Conservation (phyloP, 2,888 invertebrate species). For the Hirtodrosophila confusa region DNA sequence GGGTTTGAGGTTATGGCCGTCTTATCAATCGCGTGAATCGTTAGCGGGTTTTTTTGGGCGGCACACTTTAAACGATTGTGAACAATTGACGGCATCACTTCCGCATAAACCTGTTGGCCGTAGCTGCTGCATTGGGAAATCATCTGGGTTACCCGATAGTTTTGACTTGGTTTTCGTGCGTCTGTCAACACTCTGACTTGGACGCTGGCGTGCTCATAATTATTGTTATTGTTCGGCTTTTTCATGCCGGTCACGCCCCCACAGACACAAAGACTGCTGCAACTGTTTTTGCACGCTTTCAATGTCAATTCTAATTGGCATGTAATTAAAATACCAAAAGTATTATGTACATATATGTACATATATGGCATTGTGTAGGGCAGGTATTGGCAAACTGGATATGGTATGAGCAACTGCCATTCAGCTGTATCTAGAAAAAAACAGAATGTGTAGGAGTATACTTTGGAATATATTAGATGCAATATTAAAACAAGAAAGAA, state of each 20-base stretch:
- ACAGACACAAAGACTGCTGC: constrained; percentile 7
- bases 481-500: too few species aligned
- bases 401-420: constrained; percentile 1
- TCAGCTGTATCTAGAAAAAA: not conserved
- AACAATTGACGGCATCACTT: constrained; percentile 52
- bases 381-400: constrained; percentile 1
- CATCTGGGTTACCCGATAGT: constrained; percentile 32
- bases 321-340: constrained; percentile 32
- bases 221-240: constrained; percentile 24
- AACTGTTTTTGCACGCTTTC: constrained; percentile 36
- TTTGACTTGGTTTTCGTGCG: constrained; percentile 26
- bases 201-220: constrained; percentile 59
- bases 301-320: constrained; percentile 52
- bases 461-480: too few species aligned
- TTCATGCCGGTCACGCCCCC: constrained; percentile 39
- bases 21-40: constrained; percentile 15
- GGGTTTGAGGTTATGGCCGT: constrained; percentile 22
- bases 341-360: not conserved
- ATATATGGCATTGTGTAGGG: constrained; percentile 14
- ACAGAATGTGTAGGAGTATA: too few species aligned
- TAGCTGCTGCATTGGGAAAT: constrained; percentile 33
- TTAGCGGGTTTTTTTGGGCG: constrained; percentile 36
- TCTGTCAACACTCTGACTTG: constrained; percentile 6
- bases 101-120: constrained; percentile 59
- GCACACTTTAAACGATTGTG: constrained; percentile 44